phyloP scores from a whole-genome alignment of 2,797 vertebrate species.

The Emys orbicularis region DNA sequence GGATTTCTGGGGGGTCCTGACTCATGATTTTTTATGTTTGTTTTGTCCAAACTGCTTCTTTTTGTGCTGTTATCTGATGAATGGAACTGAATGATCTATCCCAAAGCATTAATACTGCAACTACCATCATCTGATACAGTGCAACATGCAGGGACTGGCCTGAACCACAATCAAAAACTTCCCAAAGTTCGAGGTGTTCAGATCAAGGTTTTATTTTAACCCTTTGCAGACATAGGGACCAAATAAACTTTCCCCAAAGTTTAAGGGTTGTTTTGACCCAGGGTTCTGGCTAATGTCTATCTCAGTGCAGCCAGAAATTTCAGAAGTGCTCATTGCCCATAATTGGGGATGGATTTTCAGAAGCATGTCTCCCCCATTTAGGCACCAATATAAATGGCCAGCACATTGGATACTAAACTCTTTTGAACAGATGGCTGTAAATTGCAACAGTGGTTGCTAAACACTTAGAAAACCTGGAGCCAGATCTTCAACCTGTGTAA shows the following conservation, averaged over 20 bases:
- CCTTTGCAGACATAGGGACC: not conserved
- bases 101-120: conserved; percentile 2
- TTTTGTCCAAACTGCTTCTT: conserved; percentile 65
- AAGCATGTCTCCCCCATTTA: not conserved
- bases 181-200: not conserved
- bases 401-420: not conserved
- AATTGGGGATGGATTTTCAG: not conserved
- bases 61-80: conserved; percentile 37
- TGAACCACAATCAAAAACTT: not conserved
- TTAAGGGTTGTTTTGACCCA: not conserved
- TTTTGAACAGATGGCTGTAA: not conserved
- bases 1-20: conserved; percentile 37
- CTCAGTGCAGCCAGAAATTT: not conserved
- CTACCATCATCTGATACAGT: not conserved
- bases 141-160: not conserved
- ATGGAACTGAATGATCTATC: conserved; percentile 53
- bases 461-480: accelerated
- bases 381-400: not conserved
- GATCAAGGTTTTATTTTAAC: accelerated
- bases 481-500: accelerated
- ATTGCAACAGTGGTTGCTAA: not conserved
- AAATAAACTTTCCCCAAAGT: not conserved
- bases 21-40: conserved; percentile 59
- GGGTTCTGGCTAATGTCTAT: not conserved
- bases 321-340: not conserved